Evolutionary conservation across 2,113 vertebrate genomes (phyloP).

Genomic region (Peromyscus californicus): DNA sequence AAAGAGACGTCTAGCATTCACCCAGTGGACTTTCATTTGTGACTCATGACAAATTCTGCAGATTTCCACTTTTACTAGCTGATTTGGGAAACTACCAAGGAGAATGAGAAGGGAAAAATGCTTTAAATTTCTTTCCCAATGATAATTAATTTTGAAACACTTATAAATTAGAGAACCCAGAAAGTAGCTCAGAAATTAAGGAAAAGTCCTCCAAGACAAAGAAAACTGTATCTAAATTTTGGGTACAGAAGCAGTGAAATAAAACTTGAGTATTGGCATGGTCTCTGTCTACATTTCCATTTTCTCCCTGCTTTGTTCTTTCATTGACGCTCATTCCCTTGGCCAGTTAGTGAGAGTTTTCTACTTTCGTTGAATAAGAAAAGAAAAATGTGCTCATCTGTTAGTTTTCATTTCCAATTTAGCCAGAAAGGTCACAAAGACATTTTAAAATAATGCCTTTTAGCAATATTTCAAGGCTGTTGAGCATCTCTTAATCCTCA

Average conservation of each 20-base stretch:
- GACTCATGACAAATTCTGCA: slow-evolving; percentile 7
- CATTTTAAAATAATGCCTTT: slow-evolving; percentile 73
- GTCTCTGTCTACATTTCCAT: not conserved
- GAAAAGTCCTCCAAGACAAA: not conserved
- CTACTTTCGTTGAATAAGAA: slow-evolving; percentile 53
- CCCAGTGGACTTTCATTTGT: not conserved
- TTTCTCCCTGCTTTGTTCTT: slow-evolving; percentile 13
- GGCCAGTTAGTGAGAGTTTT: slow-evolving; percentile 58
- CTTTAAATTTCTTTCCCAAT: slow-evolving; percentile 27
- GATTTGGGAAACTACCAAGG: not conserved
- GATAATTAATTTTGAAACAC: slow-evolving; percentile 30
- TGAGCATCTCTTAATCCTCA: slow-evolving; percentile 69
- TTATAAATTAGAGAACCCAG: slow-evolving; percentile 21
- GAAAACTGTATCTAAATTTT: not conserved
- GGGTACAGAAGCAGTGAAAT: not conserved
- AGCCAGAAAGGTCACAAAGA: slow-evolving; percentile 76
- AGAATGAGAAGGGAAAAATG: not conserved
- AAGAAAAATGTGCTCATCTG: slow-evolving; percentile 55
- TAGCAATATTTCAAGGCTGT: slow-evolving; percentile 63
- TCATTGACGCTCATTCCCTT: slow-evolving; percentile 38
- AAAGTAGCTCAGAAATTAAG: not conserved
- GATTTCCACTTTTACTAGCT: not conserved
- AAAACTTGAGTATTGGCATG: not conserved
- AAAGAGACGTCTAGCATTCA: not conserved
- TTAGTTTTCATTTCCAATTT: slow-evolving; percentile 77